Base-by-base conservation (phyloP, 2,113 vertebrate species). In the Casuarius casuarius region DNA sequence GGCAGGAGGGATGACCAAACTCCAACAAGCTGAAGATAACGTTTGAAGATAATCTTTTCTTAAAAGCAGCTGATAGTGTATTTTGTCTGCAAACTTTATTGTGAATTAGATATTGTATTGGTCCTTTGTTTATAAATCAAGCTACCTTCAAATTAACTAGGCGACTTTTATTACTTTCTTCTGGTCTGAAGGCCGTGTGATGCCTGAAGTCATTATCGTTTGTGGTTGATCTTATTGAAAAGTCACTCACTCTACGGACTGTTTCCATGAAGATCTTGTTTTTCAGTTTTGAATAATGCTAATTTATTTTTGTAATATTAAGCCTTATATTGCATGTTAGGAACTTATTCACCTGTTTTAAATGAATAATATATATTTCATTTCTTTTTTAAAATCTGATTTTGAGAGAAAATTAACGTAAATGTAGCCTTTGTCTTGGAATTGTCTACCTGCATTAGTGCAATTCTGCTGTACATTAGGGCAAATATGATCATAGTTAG, bases 401-500 rank as follows among this genome's bases (percentile, higher is more conserved):
- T 38, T 28, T 74, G 38, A 28, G 26, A 74, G 12, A 28, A 74
- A 56, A 49, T 9, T 52, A 19, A 48, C 17, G 22, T 38, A 83
- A 63, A 82, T 89, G 33, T 86, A 77, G 54, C 19, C 8, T 75
- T 75, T 80, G 25, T 49, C 58, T 18, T 84, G 51, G 75, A 87
- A 76, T 76, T 28, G 2, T 72, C 46, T 71, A 28, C 4, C 3
- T 62, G n/a, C 4, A 4, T 59, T 63, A 52, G 11, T 0, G 0
- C 49, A 75, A 58, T 59, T 66, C 5, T 74, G 74, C 21, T 59
- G 40, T 51, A 71, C 9, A 10, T 66, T 29, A 75, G 25, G 29
- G 44, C 48, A 93, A 61, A 84, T 18, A 33, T 16, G 16, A 28
- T 68, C 17, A 25, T 7, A 67, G 9, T 48, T 67, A 74, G 48